Evolutionary conservation across 2,113 vertebrate genomes (phyloP), one percentile per base, ranked within the genome.

Genomic region (Scomber colias): DNA sequence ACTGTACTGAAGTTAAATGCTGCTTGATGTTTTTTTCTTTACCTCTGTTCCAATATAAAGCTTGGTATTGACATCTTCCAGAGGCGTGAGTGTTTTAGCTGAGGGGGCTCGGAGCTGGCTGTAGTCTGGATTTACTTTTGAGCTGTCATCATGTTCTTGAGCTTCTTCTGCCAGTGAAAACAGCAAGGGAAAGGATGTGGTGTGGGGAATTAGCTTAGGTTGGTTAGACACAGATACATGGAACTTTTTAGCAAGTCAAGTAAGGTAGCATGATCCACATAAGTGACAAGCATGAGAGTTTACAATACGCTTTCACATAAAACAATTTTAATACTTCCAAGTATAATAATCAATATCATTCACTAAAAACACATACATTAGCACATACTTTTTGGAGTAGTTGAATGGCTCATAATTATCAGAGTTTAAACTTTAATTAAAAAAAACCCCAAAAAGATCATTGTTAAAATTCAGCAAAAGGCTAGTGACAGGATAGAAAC

Each of bases 41-140:
- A 98, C 97, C 94, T 97, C 95, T 17, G 97, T 99, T 85, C 97
- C 98, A 55, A 94, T 85, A 40, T 94, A 97, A 74, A 98, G 93
- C 53, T 88, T 92, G 0, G 95, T 96, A 78, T 94, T 96, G 90
- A 97, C 90, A 31, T 93, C 92, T 0, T 96, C 84, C 70, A 96
- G 83, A 0, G 68, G 19, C 51, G 85, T 92, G 24, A 92, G 85
- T 3, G 87, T 74, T 83, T 94, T 95, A 71, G 69, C 84, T n/a
- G 95, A 86, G 2, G 91, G 90, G 30, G 61, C 12, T 14, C 78
- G 89, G 74, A 95, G 93, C 21, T 91, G 89, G 3, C 85, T 84
- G 61, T 93, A 96, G 0, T 90, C 89, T 1, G 81, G 79, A 3
- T 77, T 44, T 63, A 88, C 86, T 60, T 69, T 51, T 0, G 69